Conservation (phyloP, 2,113 vertebrate species). For the Actenoides lindsayi region DNA sequence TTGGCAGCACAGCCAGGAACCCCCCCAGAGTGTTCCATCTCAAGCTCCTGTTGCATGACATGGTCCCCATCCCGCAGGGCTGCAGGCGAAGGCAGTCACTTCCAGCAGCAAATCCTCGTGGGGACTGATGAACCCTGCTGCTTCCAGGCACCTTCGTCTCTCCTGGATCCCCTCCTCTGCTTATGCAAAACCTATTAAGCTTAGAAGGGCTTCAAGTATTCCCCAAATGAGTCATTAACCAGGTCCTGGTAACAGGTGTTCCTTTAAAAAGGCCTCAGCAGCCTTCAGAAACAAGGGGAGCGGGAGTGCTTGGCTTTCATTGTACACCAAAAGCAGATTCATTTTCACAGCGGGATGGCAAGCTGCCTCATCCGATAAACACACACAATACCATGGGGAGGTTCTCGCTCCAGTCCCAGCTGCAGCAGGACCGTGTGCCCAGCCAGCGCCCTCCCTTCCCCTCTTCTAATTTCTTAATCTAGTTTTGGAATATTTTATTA, state of each 20-base stretch:
- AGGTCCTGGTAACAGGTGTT: slow-evolving; percentile 8
- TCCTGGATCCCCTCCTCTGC: not conserved
- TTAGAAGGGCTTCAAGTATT: not conserved
- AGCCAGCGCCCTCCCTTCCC: not conserved
- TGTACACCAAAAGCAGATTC: not conserved
- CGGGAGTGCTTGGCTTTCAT: not conserved
- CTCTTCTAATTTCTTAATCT: slow-evolving; percentile 23
- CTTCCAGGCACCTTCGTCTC: not conserved
- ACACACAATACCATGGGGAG: not conserved
- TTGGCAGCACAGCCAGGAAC: not conserved
- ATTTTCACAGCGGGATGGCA: slow-evolving; percentile 2
- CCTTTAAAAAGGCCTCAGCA: not conserved
- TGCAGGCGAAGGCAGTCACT: fast-evolving
- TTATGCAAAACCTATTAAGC: not conserved
- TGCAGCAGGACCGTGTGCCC: not conserved
- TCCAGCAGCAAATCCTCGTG: not conserved
- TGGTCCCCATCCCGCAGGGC: fast-evolving
- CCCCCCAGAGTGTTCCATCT: not conserved
- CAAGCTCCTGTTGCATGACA: fast-evolving
- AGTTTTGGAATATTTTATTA: slow-evolving; percentile 40
- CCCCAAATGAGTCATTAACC: not conserved
- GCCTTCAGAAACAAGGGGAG: slow-evolving; percentile 2
- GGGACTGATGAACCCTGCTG: not conserved
- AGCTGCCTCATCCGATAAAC: not conserved
- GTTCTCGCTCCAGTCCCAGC: not conserved